These are phyloP conservation scores for Drosophila biarmipes DNA, from an alignment of 1,140 invertebrate genomes.

Conservation along the genomic window DNA sequence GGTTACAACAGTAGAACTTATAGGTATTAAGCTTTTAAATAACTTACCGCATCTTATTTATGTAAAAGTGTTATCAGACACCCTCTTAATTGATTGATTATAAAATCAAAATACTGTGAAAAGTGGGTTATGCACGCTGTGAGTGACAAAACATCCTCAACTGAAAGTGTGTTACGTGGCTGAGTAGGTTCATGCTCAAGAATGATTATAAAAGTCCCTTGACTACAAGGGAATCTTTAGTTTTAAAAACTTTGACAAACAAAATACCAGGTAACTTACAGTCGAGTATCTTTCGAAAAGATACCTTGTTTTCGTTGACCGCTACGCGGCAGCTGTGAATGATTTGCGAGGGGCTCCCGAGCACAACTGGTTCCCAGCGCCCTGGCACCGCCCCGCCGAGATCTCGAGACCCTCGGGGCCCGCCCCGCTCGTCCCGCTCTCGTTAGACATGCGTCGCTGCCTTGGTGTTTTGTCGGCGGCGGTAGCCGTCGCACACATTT, in stretches of 20 bases:
- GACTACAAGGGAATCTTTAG: not conserved
- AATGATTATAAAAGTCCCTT: not conserved
- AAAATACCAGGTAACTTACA: conserved; percentile 13
- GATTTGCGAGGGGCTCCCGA: conserved; percentile 28
- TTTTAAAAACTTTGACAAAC: not conserved
- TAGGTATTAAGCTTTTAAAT: no score
- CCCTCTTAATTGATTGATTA: not conserved
- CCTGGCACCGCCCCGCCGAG: conserved; percentile 14
- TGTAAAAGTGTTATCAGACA: not conserved
- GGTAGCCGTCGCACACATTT: conserved; percentile 34
- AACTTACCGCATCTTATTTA: not conserved
- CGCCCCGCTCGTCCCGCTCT: conserved; percentile 31
- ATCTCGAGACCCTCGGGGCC: not conserved
- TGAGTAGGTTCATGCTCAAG: not conserved
- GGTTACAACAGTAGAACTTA: no score
- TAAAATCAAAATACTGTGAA: not conserved
- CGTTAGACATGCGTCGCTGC: conserved; percentile 53
- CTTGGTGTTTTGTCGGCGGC: conserved; percentile 5
- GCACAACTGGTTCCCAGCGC: conserved; percentile 38
- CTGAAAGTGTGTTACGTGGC: not conserved
- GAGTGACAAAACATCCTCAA: not conserved
- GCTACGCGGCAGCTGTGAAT: conserved; percentile 35
- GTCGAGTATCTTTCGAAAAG: conserved; percentile 9
- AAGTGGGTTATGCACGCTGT: not conserved
- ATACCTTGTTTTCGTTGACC: conserved; percentile 10